Base-by-base conservation (phyloP, 1,140 invertebrate genomes). In the Sycophila sp. region DNA sequence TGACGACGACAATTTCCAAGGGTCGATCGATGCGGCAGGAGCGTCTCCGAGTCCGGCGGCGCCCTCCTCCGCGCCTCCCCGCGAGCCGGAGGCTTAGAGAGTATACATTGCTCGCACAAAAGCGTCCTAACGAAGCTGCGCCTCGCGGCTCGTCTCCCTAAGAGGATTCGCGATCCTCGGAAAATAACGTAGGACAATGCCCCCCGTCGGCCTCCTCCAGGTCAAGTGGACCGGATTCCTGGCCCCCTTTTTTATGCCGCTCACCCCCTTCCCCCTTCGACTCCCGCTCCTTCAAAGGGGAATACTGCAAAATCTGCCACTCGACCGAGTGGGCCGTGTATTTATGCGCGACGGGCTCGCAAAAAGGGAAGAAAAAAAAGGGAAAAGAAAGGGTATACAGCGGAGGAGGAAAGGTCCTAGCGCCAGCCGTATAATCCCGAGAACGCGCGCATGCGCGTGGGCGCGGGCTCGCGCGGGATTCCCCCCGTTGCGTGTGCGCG, bases 1-100 rank as follows among this genome's bases (percentile, higher is more conserved):
- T 38, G 66, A 51, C 56, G 67, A 53, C 36, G 67, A 69, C 67
- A 63, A 62, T 69, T 62, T 62, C 67, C 66, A 69, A 69, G 67
- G 59, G 67, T 64, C 58, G 68, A 70, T 70, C 68, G 68, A 70
- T 70, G 60, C 30, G n/a, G 19, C 67, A 69, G 58, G 67, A 69
- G 38, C 66, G 66, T 69, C 42, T 15, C 28, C n/a, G 32, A 13
- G 6, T 4, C 6, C 8, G 15, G 7, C 7, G 28, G 64, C 26
- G 38, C 53, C 64, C 51, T 22, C 19, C 24, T 47, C 42, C 49
- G 42, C 28, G 13, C 28, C 42, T 3, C 17, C 26, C 10, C 45
- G 1, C 2, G 4, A 38, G 36, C 6, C n/a, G 36, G 13, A 15
- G n/a, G 3, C n/a, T 4, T 40, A 15, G 4, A 40, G 2, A 38